Evolutionary conservation across 2,113 vertebrate genomes (phyloP), one percentile per base, ranked within the genome.

Genomic region (Rhegmatorhina hoffmannsi): DNA sequence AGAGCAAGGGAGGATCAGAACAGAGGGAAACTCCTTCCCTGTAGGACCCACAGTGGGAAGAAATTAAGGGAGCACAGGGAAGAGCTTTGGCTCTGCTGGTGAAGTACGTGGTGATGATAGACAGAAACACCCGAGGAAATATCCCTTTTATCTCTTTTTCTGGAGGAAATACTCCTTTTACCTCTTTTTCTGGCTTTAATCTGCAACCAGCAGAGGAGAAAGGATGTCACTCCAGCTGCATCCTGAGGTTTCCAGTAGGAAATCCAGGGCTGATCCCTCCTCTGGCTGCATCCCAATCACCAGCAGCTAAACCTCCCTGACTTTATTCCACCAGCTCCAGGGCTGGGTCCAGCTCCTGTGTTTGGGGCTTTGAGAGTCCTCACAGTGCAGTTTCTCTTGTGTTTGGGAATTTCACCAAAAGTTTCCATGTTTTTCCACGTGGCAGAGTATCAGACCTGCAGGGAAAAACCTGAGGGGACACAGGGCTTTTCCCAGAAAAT

Each of bases 1-100:
- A 0, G 1, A 75, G 29, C 0, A 0, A 55, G 46, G 28, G 33
- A 15, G 4, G 21, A 43, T 25, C 69, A 9, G 19, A 5, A 40
- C 62, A 46, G 59, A 68, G 43, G 17, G 12, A 21, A 90, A 38
- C 21, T 44, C 28, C 36, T n/a, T 73, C 31, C 36, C 21, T 40
- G 40, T 38, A 29, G 62, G 33, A 19, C 10, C 60, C 46, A 8
- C 36, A 15, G 50, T 2, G 13, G 47, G 73, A 34, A 58, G 66
- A 72, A 73, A 36, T 14, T 36, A 73, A 53, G 15, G 52, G 28
- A 70, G 49, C 70, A 7, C n/a, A 58, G 64, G 58, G 43, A 56
- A 59, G 20, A 17, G 43, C 46, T 46, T 66, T 50, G 84, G 73
- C 38, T 50, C 29, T 23, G 1, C 36, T 34, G 55, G 19, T 17